Percentiles rank a stretch among this genome's conserved stretches.
These are phyloP conservation scores for Megaceryle alcyon DNA, from an alignment of 2,797 vertebrate species.

Conservation along the genomic window DNA sequence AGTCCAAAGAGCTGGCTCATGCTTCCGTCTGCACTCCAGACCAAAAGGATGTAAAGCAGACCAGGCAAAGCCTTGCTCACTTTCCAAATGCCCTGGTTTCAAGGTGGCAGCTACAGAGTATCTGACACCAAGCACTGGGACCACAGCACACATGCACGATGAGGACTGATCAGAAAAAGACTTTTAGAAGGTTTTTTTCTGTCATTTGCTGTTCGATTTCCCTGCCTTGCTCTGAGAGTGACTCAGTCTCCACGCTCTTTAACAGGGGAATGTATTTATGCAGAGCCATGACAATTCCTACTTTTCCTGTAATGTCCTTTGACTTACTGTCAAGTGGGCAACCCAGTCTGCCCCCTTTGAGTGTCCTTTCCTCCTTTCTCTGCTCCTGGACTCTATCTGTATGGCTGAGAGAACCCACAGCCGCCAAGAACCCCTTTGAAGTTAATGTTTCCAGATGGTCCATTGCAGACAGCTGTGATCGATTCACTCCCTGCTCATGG, in stretches of 20 bases:
- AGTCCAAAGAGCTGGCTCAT: slow-evolving; percentile 40
- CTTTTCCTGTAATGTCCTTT: slow-evolving; percentile 20
- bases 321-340: background rate
- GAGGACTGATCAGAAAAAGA: background rate
- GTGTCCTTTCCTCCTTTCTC: background rate
- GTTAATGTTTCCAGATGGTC: background rate
- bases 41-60: background rate
- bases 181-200: background rate
- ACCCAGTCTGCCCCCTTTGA: background rate
- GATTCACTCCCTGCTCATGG: background rate
- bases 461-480: background rate
- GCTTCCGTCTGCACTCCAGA: slow-evolving; percentile 63
- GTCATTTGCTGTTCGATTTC: background rate
- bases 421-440: slow-evolving; percentile 41
- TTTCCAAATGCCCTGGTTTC: background rate
- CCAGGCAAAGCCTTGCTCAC: background rate
- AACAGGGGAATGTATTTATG: background rate
- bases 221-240: background rate
- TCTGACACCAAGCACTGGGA: background rate
- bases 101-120: background rate
- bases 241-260: background rate
- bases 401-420: background rate
- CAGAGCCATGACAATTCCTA: slow-evolving; percentile 2
- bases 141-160: background rate
- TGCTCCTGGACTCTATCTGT: background rate